Evolutionary conservation across 2,113 vertebrate species (phyloP).

Genomic region (Dromaius novaehollandiae): DNA sequence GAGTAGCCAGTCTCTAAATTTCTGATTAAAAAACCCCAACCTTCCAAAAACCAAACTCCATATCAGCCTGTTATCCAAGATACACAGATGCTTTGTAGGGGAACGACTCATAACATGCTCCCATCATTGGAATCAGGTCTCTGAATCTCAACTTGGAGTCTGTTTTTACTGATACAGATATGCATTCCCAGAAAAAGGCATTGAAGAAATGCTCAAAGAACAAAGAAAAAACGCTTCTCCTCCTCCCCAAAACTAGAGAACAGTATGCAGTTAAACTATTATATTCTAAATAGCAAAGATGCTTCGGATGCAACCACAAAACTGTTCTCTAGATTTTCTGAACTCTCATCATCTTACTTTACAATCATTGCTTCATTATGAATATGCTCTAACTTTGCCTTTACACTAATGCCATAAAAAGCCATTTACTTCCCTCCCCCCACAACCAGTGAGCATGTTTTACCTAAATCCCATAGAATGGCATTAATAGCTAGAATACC

Average conservation of each 20-base stretch:
- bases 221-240: background rate
- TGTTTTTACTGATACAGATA: background rate
- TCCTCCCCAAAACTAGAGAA: accelerated
- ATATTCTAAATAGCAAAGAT: accelerated
- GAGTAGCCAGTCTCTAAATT: background rate
- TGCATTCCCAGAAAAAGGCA: background rate
- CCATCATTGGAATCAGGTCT: accelerated
- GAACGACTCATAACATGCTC: background rate
- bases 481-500: background rate
- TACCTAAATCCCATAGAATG: background rate
- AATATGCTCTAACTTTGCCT: background rate
- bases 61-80: background rate
- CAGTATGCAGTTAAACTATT: accelerated
- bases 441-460: background rate
- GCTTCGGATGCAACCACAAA: background rate
- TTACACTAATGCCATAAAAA: background rate
- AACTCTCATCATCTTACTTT: background rate
- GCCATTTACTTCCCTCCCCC: background rate
- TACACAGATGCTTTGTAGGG: background rate
- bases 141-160: background rate
- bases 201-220: background rate
- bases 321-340: background rate
- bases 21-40: background rate
- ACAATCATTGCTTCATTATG: background rate
- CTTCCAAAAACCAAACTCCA: background rate